Conservation (phyloP, 2,113 vertebrate species). For the Indri indri region DNA sequence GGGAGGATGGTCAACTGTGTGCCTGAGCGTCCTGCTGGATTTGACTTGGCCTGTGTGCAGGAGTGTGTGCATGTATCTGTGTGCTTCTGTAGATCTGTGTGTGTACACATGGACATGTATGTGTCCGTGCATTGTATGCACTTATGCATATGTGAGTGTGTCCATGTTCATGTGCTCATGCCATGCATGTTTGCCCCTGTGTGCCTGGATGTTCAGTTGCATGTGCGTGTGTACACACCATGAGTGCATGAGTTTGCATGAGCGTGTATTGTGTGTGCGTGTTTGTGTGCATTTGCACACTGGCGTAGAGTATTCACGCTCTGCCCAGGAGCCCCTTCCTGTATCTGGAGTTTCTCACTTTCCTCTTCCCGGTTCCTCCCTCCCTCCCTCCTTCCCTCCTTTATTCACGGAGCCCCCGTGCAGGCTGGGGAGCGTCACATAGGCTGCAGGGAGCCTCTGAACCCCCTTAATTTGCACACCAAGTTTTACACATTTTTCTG, state of each 20-base stretch:
- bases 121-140: not conserved
- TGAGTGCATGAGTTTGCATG: not conserved
- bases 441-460: not conserved
- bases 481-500: not conserved
- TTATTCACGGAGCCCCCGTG: not conserved
- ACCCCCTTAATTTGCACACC: not conserved
- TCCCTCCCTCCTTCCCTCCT: not conserved
- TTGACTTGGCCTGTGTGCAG: not conserved
- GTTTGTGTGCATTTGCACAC: not conserved
- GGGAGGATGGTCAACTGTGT: not conserved
- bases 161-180: not conserved
- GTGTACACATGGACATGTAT: not conserved
- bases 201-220: no score
- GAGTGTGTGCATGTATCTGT: not conserved
- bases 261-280: rapidly evolving
- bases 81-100: not conserved
- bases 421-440: no score
- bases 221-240: rapidly evolving
- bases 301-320: rapidly evolving
- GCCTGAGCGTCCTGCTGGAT: not conserved
- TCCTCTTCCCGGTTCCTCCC: no score
- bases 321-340: not conserved
- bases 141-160: not conserved
- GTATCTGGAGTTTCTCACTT: not conserved
- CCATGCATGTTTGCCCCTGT: not conserved